A percentile compares a stretch with the other conserved stretches of the same genome.
These are phyloP conservation scores for Rachycentron canadum DNA, from an alignment of 2,797 vertebrate genomes.

Conservation along the genomic window DNA sequence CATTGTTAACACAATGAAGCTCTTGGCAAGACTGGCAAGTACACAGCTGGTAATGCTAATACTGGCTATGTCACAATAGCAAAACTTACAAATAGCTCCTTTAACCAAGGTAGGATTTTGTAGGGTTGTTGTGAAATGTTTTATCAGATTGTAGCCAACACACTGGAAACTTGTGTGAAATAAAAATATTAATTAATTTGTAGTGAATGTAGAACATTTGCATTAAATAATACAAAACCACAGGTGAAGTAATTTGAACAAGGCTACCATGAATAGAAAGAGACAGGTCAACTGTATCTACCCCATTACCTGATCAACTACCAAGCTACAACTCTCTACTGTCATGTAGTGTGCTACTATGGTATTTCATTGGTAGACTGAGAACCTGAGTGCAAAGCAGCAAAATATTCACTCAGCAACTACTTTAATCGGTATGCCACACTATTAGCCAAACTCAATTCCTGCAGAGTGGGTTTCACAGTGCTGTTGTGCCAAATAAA, in stretches of 20 bases:
- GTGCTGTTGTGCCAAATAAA: slow-evolving; percentile 29
- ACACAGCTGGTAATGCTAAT: background rate
- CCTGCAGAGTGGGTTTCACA: slow-evolving; percentile 18
- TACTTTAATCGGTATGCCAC: background rate
- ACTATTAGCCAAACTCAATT: background rate
- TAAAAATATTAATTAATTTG: background rate
- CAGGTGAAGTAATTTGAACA: background rate
- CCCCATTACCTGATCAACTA: slow-evolving; percentile 11
- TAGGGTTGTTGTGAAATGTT: background rate
- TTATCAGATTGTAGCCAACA: background rate
- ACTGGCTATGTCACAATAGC: background rate
- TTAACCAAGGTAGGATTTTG: background rate
- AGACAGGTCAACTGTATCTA: background rate
- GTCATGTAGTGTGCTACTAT: slow-evolving; percentile 16
- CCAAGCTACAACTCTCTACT: slow-evolving; percentile 14
- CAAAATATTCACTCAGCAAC: background rate
- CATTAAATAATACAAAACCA: slow-evolving; percentile 21
- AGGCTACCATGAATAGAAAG: background rate
- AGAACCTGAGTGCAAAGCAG: slow-evolving; percentile 42
- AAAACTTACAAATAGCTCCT: background rate
- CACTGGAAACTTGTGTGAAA: background rate
- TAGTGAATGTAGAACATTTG: background rate
- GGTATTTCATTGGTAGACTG: slow-evolving; percentile 22
- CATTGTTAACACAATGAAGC: too few species aligned
- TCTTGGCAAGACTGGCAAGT: too few species aligned